Evolutionary conservation across 2,113 vertebrate species (phyloP).

Genomic region (Mobula birostris): DNA sequence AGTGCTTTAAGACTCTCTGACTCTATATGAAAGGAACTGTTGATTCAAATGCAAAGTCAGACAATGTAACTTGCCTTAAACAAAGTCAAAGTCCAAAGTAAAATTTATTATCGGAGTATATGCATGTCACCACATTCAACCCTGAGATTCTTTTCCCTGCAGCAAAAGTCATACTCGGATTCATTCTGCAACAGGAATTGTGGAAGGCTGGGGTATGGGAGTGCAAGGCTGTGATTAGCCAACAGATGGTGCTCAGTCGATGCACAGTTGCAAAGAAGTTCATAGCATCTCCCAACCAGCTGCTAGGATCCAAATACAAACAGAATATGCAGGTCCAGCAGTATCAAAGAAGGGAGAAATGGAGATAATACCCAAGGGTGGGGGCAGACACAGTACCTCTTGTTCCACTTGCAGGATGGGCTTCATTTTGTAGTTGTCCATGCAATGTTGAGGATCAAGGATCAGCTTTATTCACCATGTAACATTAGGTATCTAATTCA

Average conservation of each 20-base stretch:
- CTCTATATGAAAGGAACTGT: not conserved
- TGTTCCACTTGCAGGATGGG: not conserved
- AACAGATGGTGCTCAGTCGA: constrained; percentile 9
- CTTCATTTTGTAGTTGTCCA: no score
- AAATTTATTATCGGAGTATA: no score
- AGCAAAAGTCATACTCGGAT: no score
- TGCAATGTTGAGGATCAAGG: no score
- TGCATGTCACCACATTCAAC: no score
- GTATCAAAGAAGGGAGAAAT: not conserved
- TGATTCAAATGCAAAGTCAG: not conserved
- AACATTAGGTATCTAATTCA: no score
- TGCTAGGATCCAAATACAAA: no score
- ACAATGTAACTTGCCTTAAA: not conserved
- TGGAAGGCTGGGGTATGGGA: not conserved
- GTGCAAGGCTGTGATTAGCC: not conserved
- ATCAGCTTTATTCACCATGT: no score
- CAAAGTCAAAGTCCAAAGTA: no score
- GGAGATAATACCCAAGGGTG: not conserved
- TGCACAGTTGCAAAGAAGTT: not conserved
- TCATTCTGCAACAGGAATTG: not conserved
- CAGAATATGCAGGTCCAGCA: no score
- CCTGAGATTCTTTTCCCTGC: no score
- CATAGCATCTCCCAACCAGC: not conserved
- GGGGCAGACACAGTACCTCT: not conserved
- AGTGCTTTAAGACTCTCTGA: no score